Evolutionary conservation across 2,888 invertebrate genomes (phyloP), one percentile per base, ranked within the genome.

Genomic region (Orthosia incerta): DNA sequence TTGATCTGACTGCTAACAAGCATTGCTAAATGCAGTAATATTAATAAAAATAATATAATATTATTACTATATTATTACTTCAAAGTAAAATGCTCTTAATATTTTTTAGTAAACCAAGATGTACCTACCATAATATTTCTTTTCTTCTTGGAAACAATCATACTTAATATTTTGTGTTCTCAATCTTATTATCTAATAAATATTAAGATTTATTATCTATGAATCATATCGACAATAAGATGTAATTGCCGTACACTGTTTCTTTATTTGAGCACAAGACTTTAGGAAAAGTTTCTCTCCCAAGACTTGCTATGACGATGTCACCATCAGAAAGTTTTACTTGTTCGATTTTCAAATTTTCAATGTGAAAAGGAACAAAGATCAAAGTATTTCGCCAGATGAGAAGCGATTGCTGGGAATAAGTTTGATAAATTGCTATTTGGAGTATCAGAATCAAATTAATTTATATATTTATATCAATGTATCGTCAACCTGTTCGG

Each of bases 271-370:
- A 4, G 15, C 15, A 57, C 15, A 39, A 12, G 20, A 20, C 31
- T 26, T 18, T 15, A 2, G 15, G 16, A 16, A n/a, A 23, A 39
- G 7, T 20, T 71, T 64, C 16, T n/a, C 59, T 46, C 11, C 13
- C 5, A 57, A 20, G n/a, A 23, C 15, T 59, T 53, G 12, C 26
- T 53, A 18, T 26, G 20, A 53, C 23, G 7, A 18, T 26, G 20
- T 60, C 23, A 7, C 23, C 23, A 20, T 45, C n/a, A 26, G 7
- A 46, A 74, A 76, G 76, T 74, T 76, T 48, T 53, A 0, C 23
- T 57, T 51, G 46, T 76, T 66, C 16, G 31, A 31, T 13, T 64
- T 74, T 46, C 23, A 51, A 20, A 51, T 51, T 62, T 1, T 50
- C 56, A 56, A 60, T 51, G n/a, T n/a, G 31, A 71, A 69, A 5